phyloP scores from a whole-genome alignment of 2,797 vertebrate genomes.

The Rhinophrynus dorsalis region DNA sequence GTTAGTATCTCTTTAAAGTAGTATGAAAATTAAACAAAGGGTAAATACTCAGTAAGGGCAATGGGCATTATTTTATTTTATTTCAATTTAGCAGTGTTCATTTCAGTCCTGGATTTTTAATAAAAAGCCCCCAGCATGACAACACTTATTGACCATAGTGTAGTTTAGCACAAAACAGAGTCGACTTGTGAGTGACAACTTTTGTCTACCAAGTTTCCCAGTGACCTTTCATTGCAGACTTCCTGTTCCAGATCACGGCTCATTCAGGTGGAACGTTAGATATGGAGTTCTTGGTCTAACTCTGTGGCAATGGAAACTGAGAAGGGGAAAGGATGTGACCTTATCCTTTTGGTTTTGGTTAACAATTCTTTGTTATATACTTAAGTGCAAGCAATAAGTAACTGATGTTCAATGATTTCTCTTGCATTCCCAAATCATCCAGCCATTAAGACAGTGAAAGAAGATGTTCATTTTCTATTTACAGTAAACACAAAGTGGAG shows the following conservation, averaged over 20 bases:
- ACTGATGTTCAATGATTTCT: slow-evolving; percentile 2
- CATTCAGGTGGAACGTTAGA: slow-evolving; percentile 45
- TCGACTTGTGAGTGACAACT: slow-evolving; percentile 6
- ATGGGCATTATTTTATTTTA: no score
- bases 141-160: no score
- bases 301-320: slow-evolving; percentile 6
- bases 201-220: slow-evolving; percentile 11
- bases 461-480: slow-evolving; percentile 29
- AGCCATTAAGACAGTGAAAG: not conserved
- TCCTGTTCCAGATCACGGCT: slow-evolving; percentile 17
- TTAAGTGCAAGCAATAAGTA: slow-evolving; percentile 6
- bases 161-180: slow-evolving; percentile 27
- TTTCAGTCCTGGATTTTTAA: no score
- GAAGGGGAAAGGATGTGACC: slow-evolving; percentile 41
- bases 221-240: slow-evolving; percentile 31
- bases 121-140: no score
- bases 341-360: slow-evolving; percentile 43
- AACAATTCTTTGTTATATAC: not conserved
- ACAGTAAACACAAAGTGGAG: slow-evolving; percentile 5
- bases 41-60: no score
- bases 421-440: slow-evolving; percentile 26
- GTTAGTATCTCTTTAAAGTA: no score
- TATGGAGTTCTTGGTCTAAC: slow-evolving; percentile 3
- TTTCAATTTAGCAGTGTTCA: no score
- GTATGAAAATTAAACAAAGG: no score